phyloP scores from a whole-genome alignment of 2,888 invertebrate species.

The Tipula confusa region DNA sequence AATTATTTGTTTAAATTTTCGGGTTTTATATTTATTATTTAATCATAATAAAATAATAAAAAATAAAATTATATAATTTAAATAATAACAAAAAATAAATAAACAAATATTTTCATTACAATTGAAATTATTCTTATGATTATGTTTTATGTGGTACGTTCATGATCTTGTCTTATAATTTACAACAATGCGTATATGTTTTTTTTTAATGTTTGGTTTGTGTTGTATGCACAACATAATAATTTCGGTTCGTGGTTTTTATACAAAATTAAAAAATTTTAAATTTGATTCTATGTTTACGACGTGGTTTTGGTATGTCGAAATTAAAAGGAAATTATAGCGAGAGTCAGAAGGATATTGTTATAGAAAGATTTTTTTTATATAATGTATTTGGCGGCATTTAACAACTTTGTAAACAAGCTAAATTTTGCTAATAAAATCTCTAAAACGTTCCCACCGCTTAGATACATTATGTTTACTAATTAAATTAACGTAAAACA shows the following conservation, averaged over 20 bases:
- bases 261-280: neutral
- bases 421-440: too few species aligned
- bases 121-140: conserved; percentile 3
- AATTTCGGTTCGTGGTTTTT: neutral
- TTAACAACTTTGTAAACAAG: too few species aligned
- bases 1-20: neutral
- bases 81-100: conserved; percentile 13
- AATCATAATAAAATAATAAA: neutral
- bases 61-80: neutral
- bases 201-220: conserved; percentile 1
- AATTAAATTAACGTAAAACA: neutral
- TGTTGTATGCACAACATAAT: neutral
- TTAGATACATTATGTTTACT: neutral
- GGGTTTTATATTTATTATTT: neutral
- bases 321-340: neutral
- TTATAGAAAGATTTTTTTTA: too few species aligned
- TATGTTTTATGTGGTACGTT: neutral
- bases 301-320: neutral
- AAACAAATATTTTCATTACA: conserved; percentile 15
- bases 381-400: too few species aligned
- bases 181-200: conserved; percentile 3
- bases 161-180: neutral
- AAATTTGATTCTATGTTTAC: neutral
- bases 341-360: too few species aligned
- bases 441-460: neutral